Evolutionary conservation across 2,888 invertebrate species (phyloP), one percentile per base, ranked within the genome.

Genomic region (Deroplatys truncata): DNA sequence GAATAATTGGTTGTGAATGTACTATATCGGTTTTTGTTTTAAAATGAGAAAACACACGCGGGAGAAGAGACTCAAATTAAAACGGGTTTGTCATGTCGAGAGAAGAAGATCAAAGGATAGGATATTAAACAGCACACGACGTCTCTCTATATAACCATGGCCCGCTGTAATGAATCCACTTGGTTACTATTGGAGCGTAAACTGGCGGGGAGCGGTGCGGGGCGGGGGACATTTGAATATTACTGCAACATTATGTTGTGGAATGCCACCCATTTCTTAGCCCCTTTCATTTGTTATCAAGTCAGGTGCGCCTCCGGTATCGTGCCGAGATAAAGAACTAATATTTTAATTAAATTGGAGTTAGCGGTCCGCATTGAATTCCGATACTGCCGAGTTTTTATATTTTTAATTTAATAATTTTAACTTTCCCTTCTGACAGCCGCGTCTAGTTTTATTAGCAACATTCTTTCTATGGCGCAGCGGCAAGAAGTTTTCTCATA

Each of bases 361-460:
- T 28, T 28, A 84, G 84, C 28, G 84, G 31, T 28, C 28, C 84
- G 84, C 29, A 87, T 87, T 87, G 87, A 83, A 87, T 87, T 87
- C 87, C 87, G 72, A 83, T 87, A 83, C 43, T 87, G n/a, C 35
- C 43, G 87, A 87, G 83, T 83, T 87, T 87, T 87, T 87, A 87
- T 87, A 87, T 82, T 87, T 72, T 87, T 87, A 87, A 87, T 87
- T 87, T 87, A 87, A 87, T 87, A 87, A 87, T 87, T 87, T 83
- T 43, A 87, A 72, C 72, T 82, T 86, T 84, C 31, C 29, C 28
- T 82, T 82, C 86, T 20, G 20, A 15, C 29, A 20, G 56, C 56
- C 20, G 56, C 7, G 25, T 25, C 20, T 72, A 7, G 2, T 72
- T 72, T 87, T 87, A 82, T 87, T 82, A 87, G 35, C 28, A 83